These are phyloP conservation scores for Rhamphomyia laevipes DNA, from an alignment of 2,888 invertebrate genomes.

Conservation along the genomic window DNA sequence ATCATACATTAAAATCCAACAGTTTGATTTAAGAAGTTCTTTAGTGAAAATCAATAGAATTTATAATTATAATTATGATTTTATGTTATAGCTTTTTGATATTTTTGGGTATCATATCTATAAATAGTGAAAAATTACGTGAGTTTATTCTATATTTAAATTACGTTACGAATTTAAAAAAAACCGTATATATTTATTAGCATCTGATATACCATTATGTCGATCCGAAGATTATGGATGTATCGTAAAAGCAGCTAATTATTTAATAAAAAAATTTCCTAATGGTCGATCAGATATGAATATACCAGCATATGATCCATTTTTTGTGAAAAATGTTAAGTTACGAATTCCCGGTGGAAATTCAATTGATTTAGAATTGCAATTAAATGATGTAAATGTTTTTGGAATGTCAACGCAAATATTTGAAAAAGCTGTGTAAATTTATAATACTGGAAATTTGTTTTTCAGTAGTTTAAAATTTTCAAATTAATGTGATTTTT, in stretches of 20 bases:
- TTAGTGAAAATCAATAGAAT: no score
- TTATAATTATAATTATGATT: no score
- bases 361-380: slow-evolving; percentile 5
- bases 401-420: slow-evolving; percentile 6
- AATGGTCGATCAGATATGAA: slow-evolving; percentile 11
- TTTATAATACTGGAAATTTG: neutral
- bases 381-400: slow-evolving; percentile 10
- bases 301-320: slow-evolving; percentile 10
- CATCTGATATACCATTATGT: slow-evolving; percentile 13
- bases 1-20: no score
- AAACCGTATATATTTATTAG: slow-evolving; percentile 8
- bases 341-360: slow-evolving; percentile 3
- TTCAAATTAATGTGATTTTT: neutral
- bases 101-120: neutral
- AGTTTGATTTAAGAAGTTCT: no score
- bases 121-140: neutral
- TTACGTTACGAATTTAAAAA: neutral
- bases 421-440: slow-evolving; percentile 13
- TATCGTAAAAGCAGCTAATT: slow-evolving; percentile 8
- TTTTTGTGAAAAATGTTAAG: slow-evolving; percentile 3
- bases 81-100: neutral
- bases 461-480: neutral
- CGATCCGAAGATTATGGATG: slow-evolving; percentile 12
- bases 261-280: slow-evolving; percentile 11
- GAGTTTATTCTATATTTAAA: neutral